phyloP scores from a whole-genome alignment of 2,113 vertebrate species.

The Odocoileus hemionus region DNA sequence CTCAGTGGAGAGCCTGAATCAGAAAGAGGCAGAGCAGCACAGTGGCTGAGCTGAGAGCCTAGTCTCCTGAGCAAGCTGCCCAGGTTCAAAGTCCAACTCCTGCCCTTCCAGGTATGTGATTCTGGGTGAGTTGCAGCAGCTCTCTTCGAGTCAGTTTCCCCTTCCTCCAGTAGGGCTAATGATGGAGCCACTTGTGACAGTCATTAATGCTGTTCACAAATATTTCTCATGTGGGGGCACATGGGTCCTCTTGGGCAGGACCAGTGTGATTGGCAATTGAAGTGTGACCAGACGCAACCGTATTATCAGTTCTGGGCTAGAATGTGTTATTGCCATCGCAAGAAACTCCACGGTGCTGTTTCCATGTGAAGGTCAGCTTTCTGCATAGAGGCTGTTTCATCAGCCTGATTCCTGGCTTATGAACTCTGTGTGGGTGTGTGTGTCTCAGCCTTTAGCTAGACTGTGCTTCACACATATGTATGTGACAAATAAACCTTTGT shows the following conservation, averaged over 20 bases:
- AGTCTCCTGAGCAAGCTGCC: background rate
- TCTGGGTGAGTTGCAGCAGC: background rate
- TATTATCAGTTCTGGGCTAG: background rate
- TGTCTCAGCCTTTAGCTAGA: background rate
- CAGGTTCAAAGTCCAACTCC: background rate
- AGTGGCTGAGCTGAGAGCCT: background rate
- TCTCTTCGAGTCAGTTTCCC: background rate
- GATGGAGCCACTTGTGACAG: background rate
- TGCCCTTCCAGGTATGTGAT: background rate
- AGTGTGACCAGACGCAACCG: background rate
- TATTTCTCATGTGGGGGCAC: background rate
- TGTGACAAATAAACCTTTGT: too few species aligned
- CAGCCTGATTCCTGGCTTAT: background rate
- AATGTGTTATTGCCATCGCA: rapidly evolving
- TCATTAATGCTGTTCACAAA: too few species aligned
- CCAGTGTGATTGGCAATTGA: background rate
- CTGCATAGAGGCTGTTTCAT: background rate
- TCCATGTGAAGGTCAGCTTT: rapidly evolving
- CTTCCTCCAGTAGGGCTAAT: background rate
- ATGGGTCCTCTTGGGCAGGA: background rate
- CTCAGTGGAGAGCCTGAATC: background rate
- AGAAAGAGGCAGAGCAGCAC: background rate
- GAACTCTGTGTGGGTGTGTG: background rate
- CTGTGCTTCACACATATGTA: background rate
- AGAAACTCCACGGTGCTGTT: background rate